These are phyloP conservation scores for Nerophis ophidion DNA, from an alignment of 2,113 vertebrate genomes.

Conservation along the genomic window DNA sequence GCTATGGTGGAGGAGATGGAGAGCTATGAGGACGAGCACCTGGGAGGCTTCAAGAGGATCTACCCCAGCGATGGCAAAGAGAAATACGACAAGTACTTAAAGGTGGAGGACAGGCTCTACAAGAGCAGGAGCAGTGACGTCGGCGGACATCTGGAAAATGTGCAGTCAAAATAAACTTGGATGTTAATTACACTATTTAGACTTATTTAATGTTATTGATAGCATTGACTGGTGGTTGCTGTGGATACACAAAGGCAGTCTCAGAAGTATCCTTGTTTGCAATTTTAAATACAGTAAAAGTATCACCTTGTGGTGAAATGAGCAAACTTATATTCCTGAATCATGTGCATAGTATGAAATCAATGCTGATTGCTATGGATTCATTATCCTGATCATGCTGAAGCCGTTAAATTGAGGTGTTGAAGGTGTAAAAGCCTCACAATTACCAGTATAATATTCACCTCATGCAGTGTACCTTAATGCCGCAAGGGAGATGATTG, in stretches of 20 bases:
- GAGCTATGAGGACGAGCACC: constrained; percentile 6
- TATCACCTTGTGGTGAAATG: background rate
- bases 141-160: background rate
- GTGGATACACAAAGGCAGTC: background rate
- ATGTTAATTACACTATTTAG: background rate
- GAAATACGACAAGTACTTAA: constrained; percentile 12
- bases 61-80: constrained; percentile 7
- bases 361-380: background rate
- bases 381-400: background rate
- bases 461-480: background rate
- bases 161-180: background rate
- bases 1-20: constrained; percentile 6
- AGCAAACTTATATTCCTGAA: background rate
- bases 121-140: background rate
- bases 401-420: background rate
- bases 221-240: background rate
- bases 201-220: background rate
- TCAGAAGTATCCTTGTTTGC: background rate
- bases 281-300: background rate
- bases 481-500: constrained; percentile 29
- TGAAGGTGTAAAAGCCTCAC: background rate
- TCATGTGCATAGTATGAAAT: background rate
- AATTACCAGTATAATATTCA: background rate
- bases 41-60: constrained; percentile 5
- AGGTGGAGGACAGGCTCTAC: constrained; percentile 11